Evolutionary conservation across 2,888 invertebrate species (phyloP).

Genomic region (Lissonota sp.): DNA sequence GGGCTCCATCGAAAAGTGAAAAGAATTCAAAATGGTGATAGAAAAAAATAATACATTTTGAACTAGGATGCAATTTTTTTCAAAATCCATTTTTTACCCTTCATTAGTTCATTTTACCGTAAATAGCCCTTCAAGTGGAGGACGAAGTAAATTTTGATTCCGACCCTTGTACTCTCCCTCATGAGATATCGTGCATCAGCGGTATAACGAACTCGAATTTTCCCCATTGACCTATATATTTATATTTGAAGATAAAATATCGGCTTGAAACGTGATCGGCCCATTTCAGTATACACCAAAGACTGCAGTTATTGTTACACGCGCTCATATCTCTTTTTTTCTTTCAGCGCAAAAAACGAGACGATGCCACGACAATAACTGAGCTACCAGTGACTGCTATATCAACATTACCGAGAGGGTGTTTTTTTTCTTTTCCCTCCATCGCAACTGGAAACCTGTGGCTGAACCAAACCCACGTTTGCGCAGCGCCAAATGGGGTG

Average conservation of each 20-base stretch:
- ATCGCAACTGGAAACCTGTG: constrained; percentile 21
- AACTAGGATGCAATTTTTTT: not conserved
- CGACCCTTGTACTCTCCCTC: constrained; percentile 15
- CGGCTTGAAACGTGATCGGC: constrained; percentile 40
- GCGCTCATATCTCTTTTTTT: not conserved
- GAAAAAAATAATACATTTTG: not conserved
- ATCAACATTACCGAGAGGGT: not conserved
- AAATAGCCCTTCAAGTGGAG: too few species aligned
- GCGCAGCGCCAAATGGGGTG: not conserved
- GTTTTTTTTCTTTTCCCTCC: constrained; percentile 1
- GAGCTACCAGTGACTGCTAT: constrained; percentile 8
- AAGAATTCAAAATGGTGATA: not conserved
- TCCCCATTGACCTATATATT: constrained; percentile 17
- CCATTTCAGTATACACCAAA: not conserved
- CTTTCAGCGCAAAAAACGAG: not conserved
- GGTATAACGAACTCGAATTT: constrained; percentile 40
- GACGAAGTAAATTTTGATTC: not conserved
- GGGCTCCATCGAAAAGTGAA: not conserved
- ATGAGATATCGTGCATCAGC: constrained; percentile 40
- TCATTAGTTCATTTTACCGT: too few species aligned
- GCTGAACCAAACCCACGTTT: constrained; percentile 4
- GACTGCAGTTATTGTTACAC: constrained; percentile 12
- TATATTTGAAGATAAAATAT: constrained; percentile 35
- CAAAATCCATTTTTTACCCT: too few species aligned
- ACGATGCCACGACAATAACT: not conserved